These are phyloP conservation scores for Spinus olivaceus DNA, from an alignment of 2,797 vertebrate species.

Conservation along the genomic window DNA sequence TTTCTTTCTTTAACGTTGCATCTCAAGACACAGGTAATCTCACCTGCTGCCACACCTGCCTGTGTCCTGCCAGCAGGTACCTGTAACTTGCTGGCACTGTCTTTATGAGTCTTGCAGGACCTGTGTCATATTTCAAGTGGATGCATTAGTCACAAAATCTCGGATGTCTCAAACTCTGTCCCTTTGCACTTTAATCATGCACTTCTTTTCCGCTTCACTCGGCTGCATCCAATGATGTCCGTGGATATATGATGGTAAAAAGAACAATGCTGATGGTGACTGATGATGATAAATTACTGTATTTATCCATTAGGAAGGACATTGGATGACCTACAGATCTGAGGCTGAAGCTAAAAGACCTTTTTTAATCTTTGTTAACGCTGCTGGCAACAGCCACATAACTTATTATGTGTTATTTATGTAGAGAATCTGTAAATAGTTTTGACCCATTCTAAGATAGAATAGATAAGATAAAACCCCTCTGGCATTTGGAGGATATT, in stretches of 20 bases:
- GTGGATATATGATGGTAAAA: slow-evolving; percentile 45
- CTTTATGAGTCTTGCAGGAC: background rate
- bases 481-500: background rate
- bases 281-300: slow-evolving; percentile 64
- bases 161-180: background rate
- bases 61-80: background rate
- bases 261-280: slow-evolving; percentile 49
- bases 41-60: background rate
- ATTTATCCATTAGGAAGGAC: slow-evolving; percentile 67
- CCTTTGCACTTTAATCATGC: slow-evolving; percentile 40
- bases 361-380: slow-evolving; percentile 37
- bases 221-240: slow-evolving; percentile 38
- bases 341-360: slow-evolving; percentile 33
- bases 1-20: background rate
- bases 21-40: background rate
- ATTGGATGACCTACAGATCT: slow-evolving; percentile 52
- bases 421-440: slow-evolving; percentile 3
- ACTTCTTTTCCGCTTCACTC: slow-evolving; percentile 36
- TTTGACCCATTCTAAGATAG: background rate
- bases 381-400: background rate
- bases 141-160: background rate
- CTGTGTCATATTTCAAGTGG: background rate
- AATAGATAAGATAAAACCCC: slow-evolving; percentile 2
- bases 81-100: background rate
- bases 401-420: background rate